Evolutionary conservation across 1,140 invertebrate species (phyloP), one percentile per base, ranked within the genome.

Genomic region (Hypsibius dujardini): DNA sequence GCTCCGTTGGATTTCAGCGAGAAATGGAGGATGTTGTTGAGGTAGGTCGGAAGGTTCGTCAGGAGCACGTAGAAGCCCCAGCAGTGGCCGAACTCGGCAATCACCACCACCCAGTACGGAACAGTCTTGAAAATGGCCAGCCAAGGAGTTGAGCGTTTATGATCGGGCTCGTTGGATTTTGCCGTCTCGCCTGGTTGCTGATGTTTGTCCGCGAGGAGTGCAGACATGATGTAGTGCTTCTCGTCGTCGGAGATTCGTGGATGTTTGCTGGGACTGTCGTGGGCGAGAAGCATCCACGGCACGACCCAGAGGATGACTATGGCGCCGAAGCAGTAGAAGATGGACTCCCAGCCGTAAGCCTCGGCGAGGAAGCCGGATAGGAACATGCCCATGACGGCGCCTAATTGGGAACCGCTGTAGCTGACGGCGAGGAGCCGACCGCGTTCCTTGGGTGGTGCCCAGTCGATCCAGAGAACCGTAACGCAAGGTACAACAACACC

Each of bases 241-340:
- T 97, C 94, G 47, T 87, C 85, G 0, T 83, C 80, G 0, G 85
- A 84, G 74, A 96, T 96, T 70, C 89, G 82, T 1, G 90, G 90
- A 83, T 96, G 92, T 71, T 87, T 81, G 1, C 85, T 84, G 0
- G 93, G 93, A 0, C 86, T 86, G 76, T 82, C 78, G 71, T 75
- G 76, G 60, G 77, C 77, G 45, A 78, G 70, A 1, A 79, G 59
- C 70, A 77, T 74, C 81, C 81, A 82, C 40, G 79, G 12, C 1
- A 77, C 70, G 69, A 77, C 75, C 79, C 80, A 81, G 14, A 81
- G 15, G 56, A 79, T 70, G 46, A 71, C 74, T 2, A 74, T 56
- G 75, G 73, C 74, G 80, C 80, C 81, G 76, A 80, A 81, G 1
- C 80, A 73, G 73, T 81, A 82, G 73, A 82, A 82, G 40, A 81